Percentiles rank a stretch among this genome's conserved stretches.
Evolutionary conservation across 2,113 vertebrate species (phyloP).

Genomic region (Danionella cerebrum): DNA sequence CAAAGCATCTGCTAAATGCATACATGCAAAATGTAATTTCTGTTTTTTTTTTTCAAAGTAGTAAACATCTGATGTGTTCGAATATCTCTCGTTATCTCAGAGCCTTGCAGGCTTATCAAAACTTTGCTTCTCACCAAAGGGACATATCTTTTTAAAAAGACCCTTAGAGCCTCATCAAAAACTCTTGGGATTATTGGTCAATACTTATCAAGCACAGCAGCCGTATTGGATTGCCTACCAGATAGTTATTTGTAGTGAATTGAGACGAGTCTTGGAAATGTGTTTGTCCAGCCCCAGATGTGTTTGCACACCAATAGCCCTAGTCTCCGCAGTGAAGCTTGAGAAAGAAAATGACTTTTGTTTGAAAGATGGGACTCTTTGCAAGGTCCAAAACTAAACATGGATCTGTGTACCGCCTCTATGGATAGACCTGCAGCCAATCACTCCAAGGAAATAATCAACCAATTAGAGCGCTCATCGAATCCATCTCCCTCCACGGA

Average conservation of each 20-base stretch:
- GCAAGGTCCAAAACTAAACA: neutral
- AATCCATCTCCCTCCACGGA: too few relatives aligned
- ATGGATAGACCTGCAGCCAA: too few relatives aligned
- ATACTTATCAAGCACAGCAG: neutral
- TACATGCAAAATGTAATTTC: too few relatives aligned
- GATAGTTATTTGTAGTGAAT: neutral
- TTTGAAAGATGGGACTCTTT: neutral
- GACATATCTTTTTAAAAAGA: neutral
- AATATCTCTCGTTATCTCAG: neutral
- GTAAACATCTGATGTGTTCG: neutral
- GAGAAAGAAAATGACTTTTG: neutral
- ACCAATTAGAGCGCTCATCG: too few relatives aligned
- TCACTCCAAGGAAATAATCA: too few relatives aligned
- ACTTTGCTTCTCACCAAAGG: neutral
- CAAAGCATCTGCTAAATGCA: too few relatives aligned
- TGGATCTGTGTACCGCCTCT: too few relatives aligned
- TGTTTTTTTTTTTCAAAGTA: too few relatives aligned
- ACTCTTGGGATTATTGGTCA: neutral
- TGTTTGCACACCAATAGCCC: neutral
- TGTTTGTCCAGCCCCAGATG: neutral
- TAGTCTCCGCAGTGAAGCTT: neutral
- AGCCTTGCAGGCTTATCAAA: neutral
- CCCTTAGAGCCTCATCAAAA: neutral
- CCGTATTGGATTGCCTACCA: neutral
- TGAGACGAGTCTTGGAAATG: neutral